phyloP scores from a whole-genome alignment of 2,113 vertebrate genomes.

The Brachyistius frenatus region DNA sequence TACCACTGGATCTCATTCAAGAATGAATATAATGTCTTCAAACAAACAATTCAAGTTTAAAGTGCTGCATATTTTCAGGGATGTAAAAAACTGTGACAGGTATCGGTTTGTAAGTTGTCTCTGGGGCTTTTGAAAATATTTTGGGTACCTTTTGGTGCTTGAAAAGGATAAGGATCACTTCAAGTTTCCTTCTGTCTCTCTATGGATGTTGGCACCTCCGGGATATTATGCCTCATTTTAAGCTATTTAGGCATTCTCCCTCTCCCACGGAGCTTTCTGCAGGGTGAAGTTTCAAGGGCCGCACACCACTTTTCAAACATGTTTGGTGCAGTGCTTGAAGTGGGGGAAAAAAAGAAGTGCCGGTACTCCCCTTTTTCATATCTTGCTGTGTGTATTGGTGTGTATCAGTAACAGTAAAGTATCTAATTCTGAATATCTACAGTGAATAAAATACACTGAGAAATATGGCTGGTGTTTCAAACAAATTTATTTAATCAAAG shows the following conservation, averaged over 20 bases:
- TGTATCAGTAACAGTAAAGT: no score
- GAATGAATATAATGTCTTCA: neutral
- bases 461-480: no score
- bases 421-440: no score
- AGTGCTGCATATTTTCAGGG: neutral
- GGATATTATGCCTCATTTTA: slow-evolving; percentile 40
- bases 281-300: slow-evolving; percentile 32
- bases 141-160: slow-evolving; percentile 2
- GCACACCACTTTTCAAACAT: slow-evolving; percentile 3
- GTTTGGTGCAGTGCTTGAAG: neutral
- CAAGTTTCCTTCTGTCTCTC: slow-evolving; percentile 24
- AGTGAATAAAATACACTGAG: no score
- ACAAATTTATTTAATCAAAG: no score
- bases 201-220: slow-evolving; percentile 39
- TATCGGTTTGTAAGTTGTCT: slow-evolving; percentile 16
- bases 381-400: no score
- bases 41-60: neutral
- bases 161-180: slow-evolving; percentile 27
- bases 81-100: neutral
- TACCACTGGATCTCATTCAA: neutral
- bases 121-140: slow-evolving; percentile 32
- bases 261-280: slow-evolving; percentile 17
- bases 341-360: no score
- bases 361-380: no score
- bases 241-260: slow-evolving; percentile 46